Evolutionary conservation across 1,140 invertebrate species (phyloP), one percentile per base, ranked within the genome.

Genomic region (Pogonognathellus flavescens): DNA sequence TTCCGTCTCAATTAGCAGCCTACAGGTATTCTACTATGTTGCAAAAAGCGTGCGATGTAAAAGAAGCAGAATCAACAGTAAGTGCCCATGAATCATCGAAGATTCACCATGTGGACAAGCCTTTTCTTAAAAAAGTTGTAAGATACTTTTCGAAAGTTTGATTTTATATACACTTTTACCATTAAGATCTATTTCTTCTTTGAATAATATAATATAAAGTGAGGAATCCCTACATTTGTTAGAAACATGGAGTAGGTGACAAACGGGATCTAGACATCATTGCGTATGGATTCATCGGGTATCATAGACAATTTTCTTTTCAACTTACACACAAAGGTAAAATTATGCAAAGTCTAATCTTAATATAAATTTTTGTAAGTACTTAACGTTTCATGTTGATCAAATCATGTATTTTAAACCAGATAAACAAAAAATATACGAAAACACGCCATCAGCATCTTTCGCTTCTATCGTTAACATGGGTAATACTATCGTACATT

Each of bases 21-120:
- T 84, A 84, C 62, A 70, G 62, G n/a, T 84, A 66, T 53, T 31
- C 83, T 11, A 11, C 70, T 31, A 84, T 22, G 10, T 62, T 84
- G 5, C n/a, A 62, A 70, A 0, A 25, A 53, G 3, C 20, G 18
- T 16, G 53, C 14, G n/a, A 18, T 6, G 18, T 25, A 66, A 66
- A 31, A 50, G 20, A 53, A 22, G 83, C 13, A 50, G 55, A 83
- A n/a, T 3, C 8, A n/a, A 20, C 7, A 22, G 22, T 9, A 18
- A 41, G 31, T 41, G 20, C 14, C 1, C 31, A 41, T 41, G 31
- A 41, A 3, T 6, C 31, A 6, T 41, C 31, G 31, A 6, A 13
- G 10, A 11, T 41, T 3, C 31, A 41, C 6, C 31, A 41, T n/a
- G 59, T 49, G 1, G 14, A 14, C 9, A 13, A n/a, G n/a, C 9